phyloP scores from a whole-genome alignment of 2,113 vertebrate species.

The Plectropomus leopardus region DNA sequence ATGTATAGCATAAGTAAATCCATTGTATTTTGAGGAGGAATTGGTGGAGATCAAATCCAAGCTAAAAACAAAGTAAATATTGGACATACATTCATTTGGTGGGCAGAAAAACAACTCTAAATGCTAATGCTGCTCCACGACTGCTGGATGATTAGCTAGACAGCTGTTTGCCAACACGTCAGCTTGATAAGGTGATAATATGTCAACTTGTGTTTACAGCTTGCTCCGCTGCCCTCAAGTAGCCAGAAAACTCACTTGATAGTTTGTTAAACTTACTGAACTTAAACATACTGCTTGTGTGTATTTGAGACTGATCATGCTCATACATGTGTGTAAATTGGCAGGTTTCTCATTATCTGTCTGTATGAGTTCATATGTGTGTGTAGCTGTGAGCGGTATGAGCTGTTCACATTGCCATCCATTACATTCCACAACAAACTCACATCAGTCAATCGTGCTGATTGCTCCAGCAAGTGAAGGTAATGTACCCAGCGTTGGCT shows the following conservation, averaged over 20 bases:
- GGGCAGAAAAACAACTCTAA: background rate
- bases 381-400: conserved; percentile 15
- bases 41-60: background rate
- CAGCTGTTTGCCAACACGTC: background rate
- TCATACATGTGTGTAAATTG: background rate
- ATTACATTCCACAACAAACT: conserved; percentile 56
- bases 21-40: too few relatives aligned
- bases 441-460: conserved; percentile 48
- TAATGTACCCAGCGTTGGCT: conserved; percentile 62
- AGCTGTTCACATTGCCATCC: conserved; percentile 34
- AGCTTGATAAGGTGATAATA: background rate
- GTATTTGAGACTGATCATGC: background rate
- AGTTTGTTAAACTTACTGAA: background rate
- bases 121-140: background rate
- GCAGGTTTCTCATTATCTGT: conserved; percentile 6
- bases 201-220: background rate
- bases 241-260: background rate
- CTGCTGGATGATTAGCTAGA: too few relatives aligned
- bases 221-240: background rate
- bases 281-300: background rate
- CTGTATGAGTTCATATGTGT: conserved; percentile 10
- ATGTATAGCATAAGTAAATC: too few relatives aligned
- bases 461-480: conserved; percentile 68
- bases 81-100: background rate
- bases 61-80: too few relatives aligned